phyloP scores from a whole-genome alignment of 2,797 vertebrate genomes.

The Crenuchus spilurus region DNA sequence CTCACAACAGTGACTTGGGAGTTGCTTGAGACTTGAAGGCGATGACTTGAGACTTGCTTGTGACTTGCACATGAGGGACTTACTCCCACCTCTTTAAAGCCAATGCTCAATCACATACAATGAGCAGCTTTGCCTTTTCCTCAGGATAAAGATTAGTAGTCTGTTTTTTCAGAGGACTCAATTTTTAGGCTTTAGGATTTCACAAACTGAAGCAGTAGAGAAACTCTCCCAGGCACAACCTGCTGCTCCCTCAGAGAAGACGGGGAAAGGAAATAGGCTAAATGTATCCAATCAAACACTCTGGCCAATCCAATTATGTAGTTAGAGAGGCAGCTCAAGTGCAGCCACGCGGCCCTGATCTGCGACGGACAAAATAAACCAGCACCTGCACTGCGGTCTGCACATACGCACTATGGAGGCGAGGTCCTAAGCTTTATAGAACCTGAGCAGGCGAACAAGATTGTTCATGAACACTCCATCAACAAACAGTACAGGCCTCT shows the following conservation, averaged over 20 bases:
- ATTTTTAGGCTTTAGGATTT: neutral
- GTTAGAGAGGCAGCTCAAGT: slow-evolving; percentile 63
- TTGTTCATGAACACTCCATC: slow-evolving; percentile 36
- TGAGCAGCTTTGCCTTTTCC: slow-evolving; percentile 58
- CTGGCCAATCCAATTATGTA: slow-evolving; percentile 71
- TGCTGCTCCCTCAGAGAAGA: slow-evolving; percentile 37
- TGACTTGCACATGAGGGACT: too few relatives aligned
- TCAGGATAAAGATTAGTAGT: slow-evolving; percentile 23
- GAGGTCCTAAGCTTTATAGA: neutral
- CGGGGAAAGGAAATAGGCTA: slow-evolving; percentile 69
- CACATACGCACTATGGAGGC: slow-evolving; percentile 29
- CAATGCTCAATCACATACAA: slow-evolving; percentile 30
- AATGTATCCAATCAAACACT: slow-evolving; percentile 72
- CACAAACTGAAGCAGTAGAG: slow-evolving; percentile 5
- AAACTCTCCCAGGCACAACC: slow-evolving; percentile 36
- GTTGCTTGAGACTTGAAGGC: too few relatives aligned
- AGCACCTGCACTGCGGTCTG: slow-evolving; percentile 52
- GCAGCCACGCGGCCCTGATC: slow-evolving; percentile 37
- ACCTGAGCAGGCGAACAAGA: slow-evolving; percentile 8
- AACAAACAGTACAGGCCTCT: slow-evolving; percentile 50
- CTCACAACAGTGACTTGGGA: too few relatives aligned
- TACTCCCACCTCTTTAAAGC: too few relatives aligned
- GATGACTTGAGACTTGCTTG: too few relatives aligned
- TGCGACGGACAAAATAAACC: slow-evolving; percentile 46
- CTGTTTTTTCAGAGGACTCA: neutral